Conservation (phyloP, 2,113 vertebrate species). For the Pseudolaguvia tuberculata region DNA sequence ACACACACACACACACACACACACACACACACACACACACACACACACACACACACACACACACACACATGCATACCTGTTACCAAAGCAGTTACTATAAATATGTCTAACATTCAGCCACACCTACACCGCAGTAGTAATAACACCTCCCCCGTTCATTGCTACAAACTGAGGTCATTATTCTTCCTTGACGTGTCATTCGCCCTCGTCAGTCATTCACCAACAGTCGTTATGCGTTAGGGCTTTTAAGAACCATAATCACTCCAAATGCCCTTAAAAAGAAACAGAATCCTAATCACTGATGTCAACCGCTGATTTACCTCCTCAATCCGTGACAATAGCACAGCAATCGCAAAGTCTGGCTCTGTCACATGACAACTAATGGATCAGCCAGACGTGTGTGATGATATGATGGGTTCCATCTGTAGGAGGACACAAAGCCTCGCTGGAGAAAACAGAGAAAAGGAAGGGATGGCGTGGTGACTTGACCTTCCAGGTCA, state of each 20-base stretch:
- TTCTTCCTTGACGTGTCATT: slow-evolving; percentile 20
- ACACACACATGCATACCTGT: background rate
- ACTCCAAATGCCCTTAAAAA: slow-evolving; percentile 38
- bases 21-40: no score
- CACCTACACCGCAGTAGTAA: slow-evolving; percentile 13
- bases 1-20: no score
- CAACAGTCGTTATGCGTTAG: slow-evolving; percentile 51
- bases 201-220: slow-evolving; percentile 42
- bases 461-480: background rate
- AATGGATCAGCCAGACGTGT: slow-evolving; percentile 5
- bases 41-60: background rate
- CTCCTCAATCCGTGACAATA: slow-evolving; percentile 22
- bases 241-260: slow-evolving; percentile 19
- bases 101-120: background rate
- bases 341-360: background rate
- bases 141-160: background rate
- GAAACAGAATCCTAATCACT: slow-evolving; percentile 48
- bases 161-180: slow-evolving; percentile 42
- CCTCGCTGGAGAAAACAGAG: background rate
- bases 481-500: slow-evolving; percentile 33
- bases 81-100: background rate
- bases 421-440: slow-evolving; percentile 28
- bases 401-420: slow-evolving; percentile 18
- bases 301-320: slow-evolving; percentile 37
- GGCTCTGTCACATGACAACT: background rate